A percentile compares a stretch with the other conserved stretches of the same genome.
phyloP scores from a whole-genome alignment of 2,888 invertebrate genomes.

The Stenodema calcarata region DNA sequence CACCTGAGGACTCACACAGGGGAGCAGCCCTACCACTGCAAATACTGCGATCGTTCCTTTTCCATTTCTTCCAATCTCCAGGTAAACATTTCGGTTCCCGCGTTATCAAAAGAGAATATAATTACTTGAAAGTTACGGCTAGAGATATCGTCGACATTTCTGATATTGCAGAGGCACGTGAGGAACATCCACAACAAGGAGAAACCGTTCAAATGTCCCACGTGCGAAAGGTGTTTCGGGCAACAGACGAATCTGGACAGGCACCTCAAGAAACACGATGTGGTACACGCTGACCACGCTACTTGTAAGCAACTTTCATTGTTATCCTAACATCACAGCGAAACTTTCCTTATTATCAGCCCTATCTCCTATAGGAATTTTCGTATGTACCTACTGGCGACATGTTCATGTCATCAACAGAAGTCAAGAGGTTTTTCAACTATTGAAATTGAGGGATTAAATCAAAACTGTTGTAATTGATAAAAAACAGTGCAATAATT shows the following conservation, averaged over 20 bases:
- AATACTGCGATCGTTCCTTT: slow-evolving; percentile 96
- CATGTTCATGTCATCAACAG: no score
- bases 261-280: slow-evolving; percentile 96
- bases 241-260: slow-evolving; percentile 99
- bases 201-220: slow-evolving; percentile 91
- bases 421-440: no score
- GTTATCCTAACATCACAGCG: neutral
- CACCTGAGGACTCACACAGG: slow-evolving; percentile 98
- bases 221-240: slow-evolving; percentile 96
- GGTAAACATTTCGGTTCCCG: neutral
- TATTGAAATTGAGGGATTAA: no score
- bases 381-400: no score
- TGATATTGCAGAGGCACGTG: slow-evolving; percentile 94
- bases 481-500: no score
- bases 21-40: slow-evolving; percentile 97
- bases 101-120: no score
- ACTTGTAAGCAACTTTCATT: neutral
- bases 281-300: slow-evolving; percentile 67
- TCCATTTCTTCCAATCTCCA: slow-evolving; percentile 95
- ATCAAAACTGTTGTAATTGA: no score
- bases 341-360: neutral
- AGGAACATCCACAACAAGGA: slow-evolving; percentile 98
- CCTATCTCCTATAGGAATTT: no score
- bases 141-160: slow-evolving; percentile 64
- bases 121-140: no score